Conservation (phyloP, 2,797 vertebrate genomes). For the Chiloscyllium punctatum region DNA sequence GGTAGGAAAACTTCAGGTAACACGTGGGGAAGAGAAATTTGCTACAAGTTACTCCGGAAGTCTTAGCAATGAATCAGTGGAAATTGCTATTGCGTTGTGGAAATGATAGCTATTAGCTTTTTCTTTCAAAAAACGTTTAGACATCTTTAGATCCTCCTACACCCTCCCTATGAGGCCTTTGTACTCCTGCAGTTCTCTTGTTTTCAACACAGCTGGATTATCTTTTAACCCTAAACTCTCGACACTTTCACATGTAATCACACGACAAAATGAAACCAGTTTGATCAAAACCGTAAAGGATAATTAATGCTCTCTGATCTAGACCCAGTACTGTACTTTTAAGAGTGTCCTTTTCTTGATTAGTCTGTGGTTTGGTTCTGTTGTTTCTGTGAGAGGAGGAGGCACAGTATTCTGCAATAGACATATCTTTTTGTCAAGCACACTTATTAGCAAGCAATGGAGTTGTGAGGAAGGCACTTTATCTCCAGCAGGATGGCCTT, state of each 20-base stretch:
- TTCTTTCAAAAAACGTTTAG: background rate
- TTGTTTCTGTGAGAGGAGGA: background rate
- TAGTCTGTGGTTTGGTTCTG: background rate
- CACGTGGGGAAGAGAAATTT: background rate
- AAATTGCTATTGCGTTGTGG: background rate
- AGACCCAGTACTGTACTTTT: background rate
- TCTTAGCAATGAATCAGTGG: background rate
- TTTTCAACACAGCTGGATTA: background rate
- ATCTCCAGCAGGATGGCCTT: background rate
- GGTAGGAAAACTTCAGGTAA: background rate
- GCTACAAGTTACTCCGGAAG: background rate
- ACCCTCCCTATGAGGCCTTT: background rate
- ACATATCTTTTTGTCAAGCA: background rate
- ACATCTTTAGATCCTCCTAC: background rate
- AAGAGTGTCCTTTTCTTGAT: background rate
- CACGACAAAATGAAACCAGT: background rate
- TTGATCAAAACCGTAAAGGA: background rate
- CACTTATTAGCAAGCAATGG: background rate
- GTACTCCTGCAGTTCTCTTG: background rate
- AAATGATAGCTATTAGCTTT: background rate
- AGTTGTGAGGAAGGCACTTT: background rate
- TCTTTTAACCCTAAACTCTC: background rate
- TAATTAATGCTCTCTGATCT: conserved; percentile 26
- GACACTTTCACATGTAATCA: background rate
- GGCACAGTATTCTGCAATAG: background rate